phyloP scores from a whole-genome alignment of 2,888 invertebrate species.

The Orthosia cruda region DNA sequence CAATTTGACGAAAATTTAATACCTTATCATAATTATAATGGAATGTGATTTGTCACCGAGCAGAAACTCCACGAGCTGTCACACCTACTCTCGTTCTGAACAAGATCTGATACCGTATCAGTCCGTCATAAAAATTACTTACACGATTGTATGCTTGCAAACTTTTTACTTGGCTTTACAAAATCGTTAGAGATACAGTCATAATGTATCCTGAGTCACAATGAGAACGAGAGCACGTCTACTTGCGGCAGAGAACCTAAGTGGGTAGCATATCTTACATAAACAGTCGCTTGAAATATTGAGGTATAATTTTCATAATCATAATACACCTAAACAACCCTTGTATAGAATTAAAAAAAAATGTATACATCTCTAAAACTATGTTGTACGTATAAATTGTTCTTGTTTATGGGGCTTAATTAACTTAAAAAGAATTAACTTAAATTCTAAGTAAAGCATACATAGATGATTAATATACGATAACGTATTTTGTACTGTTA shows the following conservation, averaged over 20 bases:
- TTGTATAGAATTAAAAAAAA: conserved; percentile 76
- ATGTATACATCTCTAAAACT: conserved; percentile 78
- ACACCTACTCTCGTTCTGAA: conserved; percentile 39
- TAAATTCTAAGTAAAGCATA: conserved; percentile 89
- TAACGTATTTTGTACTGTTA: conserved; percentile 91
- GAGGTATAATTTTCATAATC: conserved; percentile 85
- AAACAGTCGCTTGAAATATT: conserved; percentile 82
- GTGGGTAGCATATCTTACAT: conserved; percentile 77
- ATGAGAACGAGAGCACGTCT: conserved; percentile 38
- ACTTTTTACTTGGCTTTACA: conserved; percentile 26
- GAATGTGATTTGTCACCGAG: conserved; percentile 65
- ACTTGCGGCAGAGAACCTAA: conserved; percentile 69
- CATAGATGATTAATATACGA: conserved; percentile 87
- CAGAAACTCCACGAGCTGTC: conserved; percentile 42
- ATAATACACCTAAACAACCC: conserved; percentile 82
- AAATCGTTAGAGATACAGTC: conserved; percentile 3
- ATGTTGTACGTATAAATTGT: conserved; percentile 84
- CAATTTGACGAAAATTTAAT: conserved; percentile 64
- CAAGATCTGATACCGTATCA: conserved; percentile 45
- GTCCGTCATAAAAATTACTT: conserved; percentile 20
- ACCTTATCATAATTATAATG: conserved; percentile 69
- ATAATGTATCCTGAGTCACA: background rate
- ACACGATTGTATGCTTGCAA: conserved; percentile 1
- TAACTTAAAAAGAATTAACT: conserved; percentile 75
- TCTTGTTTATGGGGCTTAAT: conserved; percentile 74